phyloP scores from a whole-genome alignment of 2,888 invertebrate genomes.

The Lutraria lutraria region DNA sequence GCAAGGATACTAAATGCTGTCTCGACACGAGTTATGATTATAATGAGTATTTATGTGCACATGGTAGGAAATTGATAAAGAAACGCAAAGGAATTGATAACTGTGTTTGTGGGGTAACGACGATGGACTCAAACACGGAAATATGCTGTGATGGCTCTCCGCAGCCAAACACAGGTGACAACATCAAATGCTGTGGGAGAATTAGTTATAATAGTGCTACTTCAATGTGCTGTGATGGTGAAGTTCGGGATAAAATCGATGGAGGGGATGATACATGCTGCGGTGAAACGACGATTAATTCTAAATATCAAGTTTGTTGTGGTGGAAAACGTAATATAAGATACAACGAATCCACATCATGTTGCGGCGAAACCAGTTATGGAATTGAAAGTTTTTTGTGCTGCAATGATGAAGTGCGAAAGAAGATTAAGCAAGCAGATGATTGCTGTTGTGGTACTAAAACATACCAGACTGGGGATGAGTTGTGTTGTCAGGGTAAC shows the following conservation, averaged over 20 bases:
- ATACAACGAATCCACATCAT: conserved; percentile 37
- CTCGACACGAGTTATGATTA: conserved; percentile 28
- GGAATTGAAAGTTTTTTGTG: conserved; percentile 49
- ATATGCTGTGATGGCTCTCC: conserved; percentile 32
- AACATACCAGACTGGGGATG: conserved; percentile 45
- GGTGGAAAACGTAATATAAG: conserved; percentile 27
- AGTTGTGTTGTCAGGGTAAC: conserved; percentile 55
- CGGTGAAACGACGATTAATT: conserved; percentile 21
- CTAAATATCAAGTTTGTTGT: conserved; percentile 33
- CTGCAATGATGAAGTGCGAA: conserved; percentile 47
- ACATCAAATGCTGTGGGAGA: conserved; percentile 15
- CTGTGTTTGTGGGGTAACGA: conserved; percentile 32
- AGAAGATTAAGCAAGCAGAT: conserved; percentile 40
- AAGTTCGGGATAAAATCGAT: neutral
- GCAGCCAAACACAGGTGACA: conserved; percentile 15
- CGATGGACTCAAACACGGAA: conserved; percentile 34
- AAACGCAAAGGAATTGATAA: conserved; percentile 22
- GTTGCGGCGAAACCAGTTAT: conserved; percentile 51
- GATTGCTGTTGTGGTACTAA: conserved; percentile 60
- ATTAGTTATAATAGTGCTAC: neutral
- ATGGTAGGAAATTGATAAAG: neutral
- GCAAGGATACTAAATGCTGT: conserved; percentile 26
- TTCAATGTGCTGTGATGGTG: conserved; percentile 52
- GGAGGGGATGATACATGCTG: conserved; percentile 36
- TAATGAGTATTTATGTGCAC: neutral